Base-by-base conservation (phyloP, 2,888 invertebrate species). In the Macrostomum cliftonense region DNA sequence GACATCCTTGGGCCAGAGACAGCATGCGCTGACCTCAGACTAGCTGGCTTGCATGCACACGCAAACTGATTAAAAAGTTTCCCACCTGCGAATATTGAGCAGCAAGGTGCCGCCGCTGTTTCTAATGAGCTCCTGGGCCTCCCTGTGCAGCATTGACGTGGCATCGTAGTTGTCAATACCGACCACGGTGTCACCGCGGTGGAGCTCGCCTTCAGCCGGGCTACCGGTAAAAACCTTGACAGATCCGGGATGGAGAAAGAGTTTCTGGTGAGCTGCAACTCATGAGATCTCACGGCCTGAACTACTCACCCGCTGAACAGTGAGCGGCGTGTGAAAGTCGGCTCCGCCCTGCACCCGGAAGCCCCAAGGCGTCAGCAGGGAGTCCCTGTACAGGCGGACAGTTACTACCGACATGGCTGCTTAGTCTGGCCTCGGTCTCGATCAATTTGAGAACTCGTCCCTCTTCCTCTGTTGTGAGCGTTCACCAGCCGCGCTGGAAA, bases 141-240 rank as follows among this genome's bases (percentile, higher is more conserved):
- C 85, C 67, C 84, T 82, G 65, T 89, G 89, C 61, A 84, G 77
- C 63, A 89, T 75, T 65, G 83, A 82, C 53, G 83, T 76, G 43
- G 83, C 79, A 73, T 88, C 87, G 72, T 83, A 83, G 66, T 83
- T 84, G 66, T 82, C 82, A 61, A 91, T 81, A 74, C 85, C 83
- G 58, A 82, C 77, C 63, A 91, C 82, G 63, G 88, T 78, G 74
- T 91, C 91, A 58, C 89, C 89, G 56, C 84, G 78, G 58, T 82
- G 77, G 57, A 91, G 77, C 61, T 81, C 80, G 47, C 81, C 81
- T 61, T 82, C 80, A n/a, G 83, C 79, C 1, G 85, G 85, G 54
- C 81, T 81, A 55, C 83, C 83, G 51, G 79, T 78, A 62, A 82
- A 82, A 64, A 88, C 86, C 89, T 91, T 76, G 17, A n/a, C n/a